Base-by-base conservation (phyloP, 2,797 vertebrate genomes). In the Alectoris magna region DNA sequence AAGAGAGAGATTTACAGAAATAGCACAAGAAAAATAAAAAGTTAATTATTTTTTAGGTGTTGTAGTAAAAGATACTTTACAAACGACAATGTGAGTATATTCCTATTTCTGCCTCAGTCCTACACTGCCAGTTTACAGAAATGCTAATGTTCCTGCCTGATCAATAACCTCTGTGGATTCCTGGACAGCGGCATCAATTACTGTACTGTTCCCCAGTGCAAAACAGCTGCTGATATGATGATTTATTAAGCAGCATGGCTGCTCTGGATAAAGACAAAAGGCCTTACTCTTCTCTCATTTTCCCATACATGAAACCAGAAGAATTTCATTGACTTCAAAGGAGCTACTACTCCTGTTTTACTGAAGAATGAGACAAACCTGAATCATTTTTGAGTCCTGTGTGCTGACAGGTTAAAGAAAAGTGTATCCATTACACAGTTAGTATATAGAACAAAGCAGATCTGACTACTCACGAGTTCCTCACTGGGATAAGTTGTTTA, bases 141-240 rank as follows among this genome's bases (percentile, higher is more conserved):
- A 64, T 71, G 22, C 7, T 93, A 84, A 95, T 38, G 60, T 60
- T 14, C 73, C 44, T 53, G 62, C 11, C 72, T 75, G 83, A 87
- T 90, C 83, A 27, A 89, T 79, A 92, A 84, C 34, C 48, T 64
- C 73, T 77, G 60, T 51, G 75, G 63, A 63, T 88, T 85, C 60
- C 48, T 82, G 67, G 79, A 90, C 55, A 91, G 90, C n/a, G 11
- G 74, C 75, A 91, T 92, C 90, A 93, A 60, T 91, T 93, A 46
- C 26, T 83, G 63, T 62, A 39, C 68, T 34, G n/a, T 39, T 64
- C 67, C 69, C n/a, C 64, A 73, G 75, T 53, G 84, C 67, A 92
- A 88, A 81, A 29, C 91, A 93, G 70, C 74, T 94, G 84, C 63
- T 96, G 94, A 97, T 94, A 95, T 55, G 70, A 91, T 96, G 93